Evolutionary conservation across 2,888 invertebrate genomes (phyloP), one percentile per base, ranked within the genome.

Genomic region (Hirtodrosophila histrioides): DNA sequence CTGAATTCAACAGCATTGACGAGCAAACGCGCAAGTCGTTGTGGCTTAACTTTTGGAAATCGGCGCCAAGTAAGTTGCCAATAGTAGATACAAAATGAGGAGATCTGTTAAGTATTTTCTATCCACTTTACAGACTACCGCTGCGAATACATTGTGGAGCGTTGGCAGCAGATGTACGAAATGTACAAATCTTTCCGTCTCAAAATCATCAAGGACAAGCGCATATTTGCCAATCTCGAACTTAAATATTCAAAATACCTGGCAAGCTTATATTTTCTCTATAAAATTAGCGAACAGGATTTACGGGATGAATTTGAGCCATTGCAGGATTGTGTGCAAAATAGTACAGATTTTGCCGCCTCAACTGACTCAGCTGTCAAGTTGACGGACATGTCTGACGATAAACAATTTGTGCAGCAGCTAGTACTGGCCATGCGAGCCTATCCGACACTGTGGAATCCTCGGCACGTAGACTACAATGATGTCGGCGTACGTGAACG

Each of bases 131-230:
- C 48, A 81, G 80, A 76, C 48, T 76, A 86, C 57, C 76, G 74
- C 43, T 79, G 78, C 51, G 89, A 88, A 4, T 80, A 90, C 37
- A 80, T 90, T 6, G 84, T 84, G 29, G 90, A 89, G 11, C 90
- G 90, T 12, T 90, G 90, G 90, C 78, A 87, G 35, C 87, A 90
- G 67, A 86, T 90, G 73, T 90, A 90, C 49, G 90, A 90, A 69
- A 90, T 90, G 89, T 90, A 90, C 62, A 90, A 90, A 67, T 86
- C 90, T 7, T 90, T 90, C 69, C 90, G 90, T 4, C 69, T 90
- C 2, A 90, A 90, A 67, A 84, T 81, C 8, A 90, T 90, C 9
- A 89, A 89, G 64, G 78, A 89, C 49, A 73, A 82, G 29, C 69
- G 58, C 3, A 78, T 66, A 3, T 82, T 89, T 58, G 81, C 86